Conservation (phyloP, 2,797 vertebrate species). For the Hylomyscus alleni region DNA sequence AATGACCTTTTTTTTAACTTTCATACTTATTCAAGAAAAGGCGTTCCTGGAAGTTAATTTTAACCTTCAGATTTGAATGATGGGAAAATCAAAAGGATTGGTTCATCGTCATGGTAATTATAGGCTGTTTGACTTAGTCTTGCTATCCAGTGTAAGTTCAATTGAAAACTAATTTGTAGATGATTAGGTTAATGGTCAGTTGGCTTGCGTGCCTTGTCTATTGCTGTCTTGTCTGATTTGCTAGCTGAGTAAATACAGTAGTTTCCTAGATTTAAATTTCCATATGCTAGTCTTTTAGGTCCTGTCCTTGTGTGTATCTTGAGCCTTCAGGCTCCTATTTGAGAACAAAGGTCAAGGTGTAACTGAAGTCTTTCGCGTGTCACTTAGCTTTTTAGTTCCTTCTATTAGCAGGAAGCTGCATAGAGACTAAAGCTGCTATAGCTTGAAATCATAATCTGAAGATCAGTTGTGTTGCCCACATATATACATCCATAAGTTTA, state of each 20-base stretch:
- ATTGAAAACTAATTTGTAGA: conserved; percentile 66
- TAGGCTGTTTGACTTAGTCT: conserved; percentile 24
- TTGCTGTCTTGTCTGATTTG: conserved; percentile 50
- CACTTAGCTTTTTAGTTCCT: neutral
- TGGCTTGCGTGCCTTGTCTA: conserved; percentile 20
- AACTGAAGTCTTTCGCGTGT: conserved; percentile 11
- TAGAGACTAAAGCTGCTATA: neutral
- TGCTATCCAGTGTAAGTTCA: conserved; percentile 16
- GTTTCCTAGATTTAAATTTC: conserved; percentile 59
- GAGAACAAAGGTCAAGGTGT: neutral
- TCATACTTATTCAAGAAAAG: conserved; percentile 39
- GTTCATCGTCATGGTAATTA: conserved; percentile 38
- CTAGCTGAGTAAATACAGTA: conserved; percentile 38
- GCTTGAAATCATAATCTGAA: conserved; percentile 14
- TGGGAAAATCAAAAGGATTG: conserved; percentile 74
- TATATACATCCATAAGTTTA: neutral
- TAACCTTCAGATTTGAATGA: conserved; percentile 63
- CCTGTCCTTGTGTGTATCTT: neutral
- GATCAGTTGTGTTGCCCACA: neutral
- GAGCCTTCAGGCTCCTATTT: neutral
- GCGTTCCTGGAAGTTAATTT: conserved; percentile 58
- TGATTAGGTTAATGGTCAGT: conserved; percentile 66
- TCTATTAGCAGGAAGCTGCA: neutral
- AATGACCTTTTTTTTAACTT: conserved; percentile 47
- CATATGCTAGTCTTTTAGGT: neutral